Evolutionary conservation across 64 coral and sea anemone genomes (phyloP).

Genomic region (Orbicella faveolata): DNA sequence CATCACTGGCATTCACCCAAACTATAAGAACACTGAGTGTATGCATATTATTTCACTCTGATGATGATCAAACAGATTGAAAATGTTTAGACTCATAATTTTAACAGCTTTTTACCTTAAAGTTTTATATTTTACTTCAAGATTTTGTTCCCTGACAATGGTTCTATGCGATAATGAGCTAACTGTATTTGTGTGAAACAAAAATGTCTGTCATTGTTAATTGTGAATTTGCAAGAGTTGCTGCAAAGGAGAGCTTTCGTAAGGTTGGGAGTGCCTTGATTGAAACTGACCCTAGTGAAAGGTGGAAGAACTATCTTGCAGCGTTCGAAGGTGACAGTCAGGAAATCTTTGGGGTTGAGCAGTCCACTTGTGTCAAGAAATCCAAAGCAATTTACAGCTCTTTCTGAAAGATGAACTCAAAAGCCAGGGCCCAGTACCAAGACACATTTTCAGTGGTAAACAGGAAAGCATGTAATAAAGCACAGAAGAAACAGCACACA

Average conservation of each 20-base stretch:
- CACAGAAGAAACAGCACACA: not conserved
- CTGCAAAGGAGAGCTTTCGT: constrained; percentile 6
- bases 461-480: not conserved
- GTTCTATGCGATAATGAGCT: not conserved
- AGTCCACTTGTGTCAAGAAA: not conserved
- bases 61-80: no score
- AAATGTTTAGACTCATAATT: no score
- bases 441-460: constrained; percentile 2
- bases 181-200: not conserved
- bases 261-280: not conserved
- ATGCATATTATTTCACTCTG: no score
- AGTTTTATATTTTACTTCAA: not conserved
- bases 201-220: not conserved
- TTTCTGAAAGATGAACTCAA: constrained; percentile 5
- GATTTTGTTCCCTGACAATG: not conserved
- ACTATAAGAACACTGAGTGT: no score
- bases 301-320: not conserved
- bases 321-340: not conserved
- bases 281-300: not conserved
- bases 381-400: not conserved
- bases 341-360: not conserved
- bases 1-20: no score
- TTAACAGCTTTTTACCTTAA: no score
- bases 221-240: constrained; percentile 5
- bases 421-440: not conserved